A percentile compares a stretch with the other conserved stretches of the same genome.
Evolutionary conservation across 2,113 vertebrate species (phyloP).

Genomic region (Datnioides undecimradiatus): DNA sequence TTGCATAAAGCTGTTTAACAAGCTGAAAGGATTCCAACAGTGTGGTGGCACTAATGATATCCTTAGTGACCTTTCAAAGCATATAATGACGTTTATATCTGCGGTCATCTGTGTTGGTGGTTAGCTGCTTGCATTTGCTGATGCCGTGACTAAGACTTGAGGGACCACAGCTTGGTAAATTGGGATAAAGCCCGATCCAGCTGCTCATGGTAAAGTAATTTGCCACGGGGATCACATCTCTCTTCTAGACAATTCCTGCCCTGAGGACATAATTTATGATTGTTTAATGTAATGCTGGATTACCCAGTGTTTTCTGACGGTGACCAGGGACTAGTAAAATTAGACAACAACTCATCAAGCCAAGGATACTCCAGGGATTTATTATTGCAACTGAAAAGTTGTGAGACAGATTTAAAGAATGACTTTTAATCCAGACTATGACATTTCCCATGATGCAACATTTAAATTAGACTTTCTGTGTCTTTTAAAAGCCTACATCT

Average conservation of each 20-base stretch:
- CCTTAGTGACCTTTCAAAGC: constrained; percentile 52
- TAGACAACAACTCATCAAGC: constrained; percentile 9
- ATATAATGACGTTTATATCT: constrained; percentile 46
- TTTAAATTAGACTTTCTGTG: background rate
- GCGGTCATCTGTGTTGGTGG: constrained; percentile 44
- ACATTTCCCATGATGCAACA: constrained; percentile 17
- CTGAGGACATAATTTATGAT: constrained; percentile 41
- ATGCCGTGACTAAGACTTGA: constrained; percentile 38
- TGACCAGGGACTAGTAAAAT: constrained; percentile 9
- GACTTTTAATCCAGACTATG: background rate
- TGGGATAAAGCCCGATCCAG: constrained; percentile 41
- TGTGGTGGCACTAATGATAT: constrained; percentile 60
- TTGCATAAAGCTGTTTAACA: constrained; percentile 28
- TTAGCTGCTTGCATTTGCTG: constrained; percentile 45
- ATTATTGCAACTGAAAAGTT: background rate
- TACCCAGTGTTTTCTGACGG: constrained; percentile 19
- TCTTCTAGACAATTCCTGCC: constrained; percentile 17
- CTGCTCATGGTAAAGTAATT: constrained; percentile 60
- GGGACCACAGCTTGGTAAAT: constrained; percentile 48
- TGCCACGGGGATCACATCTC: constrained; percentile 38
- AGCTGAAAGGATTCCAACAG: constrained; percentile 42
- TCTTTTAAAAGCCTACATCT: background rate
- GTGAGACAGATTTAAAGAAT: background rate
- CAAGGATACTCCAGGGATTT: background rate
- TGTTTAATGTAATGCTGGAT: constrained; percentile 22